Evolutionary conservation across 2,797 vertebrate genomes (phyloP), one percentile per base, ranked within the genome.

Genomic region (Scolopax bukidnonensis): DNA sequence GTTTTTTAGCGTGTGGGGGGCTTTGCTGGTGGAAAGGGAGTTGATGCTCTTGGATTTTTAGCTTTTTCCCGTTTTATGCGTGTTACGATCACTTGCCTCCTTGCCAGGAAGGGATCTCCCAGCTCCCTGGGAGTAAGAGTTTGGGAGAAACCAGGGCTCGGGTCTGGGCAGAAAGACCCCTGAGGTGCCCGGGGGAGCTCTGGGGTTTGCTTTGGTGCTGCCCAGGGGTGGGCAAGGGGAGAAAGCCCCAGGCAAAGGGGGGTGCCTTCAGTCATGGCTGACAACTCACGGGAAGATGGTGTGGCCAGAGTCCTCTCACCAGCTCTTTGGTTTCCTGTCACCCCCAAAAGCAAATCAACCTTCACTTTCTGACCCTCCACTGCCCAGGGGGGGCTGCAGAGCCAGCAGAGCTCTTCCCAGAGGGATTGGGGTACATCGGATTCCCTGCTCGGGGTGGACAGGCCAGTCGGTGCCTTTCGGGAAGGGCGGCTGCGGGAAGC

Each of bases 281-380:
- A 12, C 13, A 24, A 38, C 45, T 64, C 2, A 1, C 1, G 25
- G 79, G 9, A 27, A 33, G 73, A 15, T 28, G 80, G 23, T 51
- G 38, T 8, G 21, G 43, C 16, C 20, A 13, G 56, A 28, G 56
- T 2, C 1, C 1, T 36, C 38, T 6, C 7, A 41, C 21, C n/a
- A 36, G 25, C 51, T 56, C 56, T n/a, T 7, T 14, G 7, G 1
- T 20, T 21, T n/a, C 4, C 6, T 47, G 14, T 30, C 1, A 3
- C 40, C 57, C 69, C 45, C 6, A 16, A 18, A 67, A 32, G 47
- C 50, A 24, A 65, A 47, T 6, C 19, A 9, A 14, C 19, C 41
- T 10, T 30, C 36, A 0, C 2, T 0, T 23, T 8, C 25, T 4
- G 12, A 14, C 25, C 36, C 23, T 28, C 21, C 1, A 4, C 28